Evolutionary conservation across 1,140 invertebrate genomes (phyloP).

Genomic region (Tetragonula clypearis): DNA sequence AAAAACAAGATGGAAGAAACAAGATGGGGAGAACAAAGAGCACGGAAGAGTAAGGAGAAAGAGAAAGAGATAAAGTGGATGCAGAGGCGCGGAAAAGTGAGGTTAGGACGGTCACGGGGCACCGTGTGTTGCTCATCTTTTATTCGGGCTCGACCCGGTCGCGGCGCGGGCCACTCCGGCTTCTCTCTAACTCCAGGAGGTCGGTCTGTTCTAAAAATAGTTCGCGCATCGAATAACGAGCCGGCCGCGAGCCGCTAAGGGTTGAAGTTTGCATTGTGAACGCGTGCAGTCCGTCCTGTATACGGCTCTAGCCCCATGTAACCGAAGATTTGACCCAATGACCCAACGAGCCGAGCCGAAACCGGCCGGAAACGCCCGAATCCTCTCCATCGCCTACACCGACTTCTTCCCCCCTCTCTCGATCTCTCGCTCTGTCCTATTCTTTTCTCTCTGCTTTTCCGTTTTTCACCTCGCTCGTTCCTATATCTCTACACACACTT

Average conservation of each 20-base stretch:
- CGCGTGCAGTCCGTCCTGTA: conserved; percentile 58
- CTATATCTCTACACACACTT: not conserved
- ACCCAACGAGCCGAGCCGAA: conserved; percentile 73
- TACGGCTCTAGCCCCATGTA: conserved; percentile 62
- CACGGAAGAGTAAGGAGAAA: not conserved
- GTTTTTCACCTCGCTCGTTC: not conserved
- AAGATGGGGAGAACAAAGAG: not conserved
- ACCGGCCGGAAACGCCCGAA: conserved; percentile 70
- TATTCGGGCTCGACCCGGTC: conserved; percentile 34
- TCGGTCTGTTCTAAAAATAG: conserved; percentile 76
- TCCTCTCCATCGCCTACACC: conserved; percentile 19
- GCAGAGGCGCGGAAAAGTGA: not conserved
- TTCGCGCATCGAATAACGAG: conserved; percentile 71
- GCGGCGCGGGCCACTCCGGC: conserved; percentile 27
- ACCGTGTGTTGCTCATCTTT: conserved; percentile 54
- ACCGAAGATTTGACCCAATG: conserved; percentile 78
- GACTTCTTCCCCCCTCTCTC: too few relatives aligned
- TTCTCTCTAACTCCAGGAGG: conserved; percentile 34
- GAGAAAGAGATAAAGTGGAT: not conserved
- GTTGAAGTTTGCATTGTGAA: conserved; percentile 76
- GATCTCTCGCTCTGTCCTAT: not conserved
- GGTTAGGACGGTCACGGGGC: conserved; percentile 43
- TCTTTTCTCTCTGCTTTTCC: not conserved
- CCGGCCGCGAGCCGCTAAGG: conserved; percentile 49
- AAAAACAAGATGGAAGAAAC: not conserved